Percentiles rank a stretch among this genome's conserved stretches.
Conservation (phyloP, 2,888 invertebrate genomes). For the Cacoxenus indagator region DNA sequence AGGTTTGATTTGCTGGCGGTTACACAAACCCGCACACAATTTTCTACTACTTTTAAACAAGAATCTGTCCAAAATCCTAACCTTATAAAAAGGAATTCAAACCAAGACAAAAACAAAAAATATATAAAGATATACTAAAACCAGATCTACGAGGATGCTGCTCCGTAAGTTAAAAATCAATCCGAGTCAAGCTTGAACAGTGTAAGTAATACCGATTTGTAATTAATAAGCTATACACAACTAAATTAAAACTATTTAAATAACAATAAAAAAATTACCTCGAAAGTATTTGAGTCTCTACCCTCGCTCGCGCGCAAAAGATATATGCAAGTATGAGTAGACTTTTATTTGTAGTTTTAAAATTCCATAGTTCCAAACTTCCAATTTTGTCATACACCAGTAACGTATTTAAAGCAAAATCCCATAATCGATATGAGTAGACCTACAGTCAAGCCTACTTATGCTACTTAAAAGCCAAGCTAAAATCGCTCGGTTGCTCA, state of each 20-base stretch:
- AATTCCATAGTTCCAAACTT: background rate
- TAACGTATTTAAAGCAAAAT: background rate
- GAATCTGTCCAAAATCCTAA: constrained; percentile 67
- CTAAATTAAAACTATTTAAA: background rate
- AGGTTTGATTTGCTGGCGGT: constrained; percentile 61
- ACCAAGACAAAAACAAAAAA: background rate
- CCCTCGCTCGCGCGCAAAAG: background rate
- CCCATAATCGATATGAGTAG: background rate
- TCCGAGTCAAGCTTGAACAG: background rate
- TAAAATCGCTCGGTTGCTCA: background rate
- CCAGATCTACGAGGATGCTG: background rate
- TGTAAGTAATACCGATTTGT: constrained; percentile 2
- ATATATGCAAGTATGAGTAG: background rate
- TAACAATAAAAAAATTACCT: background rate
- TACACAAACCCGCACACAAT: constrained; percentile 58
- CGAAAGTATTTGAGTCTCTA: background rate
- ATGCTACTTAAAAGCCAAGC: constrained; percentile 1
- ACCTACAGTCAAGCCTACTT: constrained; percentile 1
- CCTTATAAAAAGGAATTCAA: background rate
- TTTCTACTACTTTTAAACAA: constrained; percentile 70
- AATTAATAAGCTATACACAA: constrained; percentile 6
- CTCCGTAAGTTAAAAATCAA: constrained; percentile 11
- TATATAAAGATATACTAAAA: background rate
- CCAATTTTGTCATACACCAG: background rate
- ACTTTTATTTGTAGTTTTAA: constrained; percentile 11